Evolutionary conservation across 2,888 invertebrate genomes (phyloP), one percentile per base, ranked within the genome.

Genomic region (Phaedon cochleariae): DNA sequence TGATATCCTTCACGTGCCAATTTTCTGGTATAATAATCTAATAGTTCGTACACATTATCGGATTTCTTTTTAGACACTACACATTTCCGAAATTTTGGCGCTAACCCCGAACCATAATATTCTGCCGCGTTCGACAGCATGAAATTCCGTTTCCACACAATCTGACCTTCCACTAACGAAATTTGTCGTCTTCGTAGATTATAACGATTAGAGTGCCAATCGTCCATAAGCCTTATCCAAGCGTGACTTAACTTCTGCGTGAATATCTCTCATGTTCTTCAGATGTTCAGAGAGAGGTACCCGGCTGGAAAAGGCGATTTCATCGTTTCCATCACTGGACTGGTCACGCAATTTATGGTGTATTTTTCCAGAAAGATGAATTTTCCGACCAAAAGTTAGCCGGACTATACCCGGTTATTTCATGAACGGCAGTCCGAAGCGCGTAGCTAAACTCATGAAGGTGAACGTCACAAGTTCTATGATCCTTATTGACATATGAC

Each of bases 321-420:
- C n/a, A n/a, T n/a, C n/a, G n/a, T n/a, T n/a, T n/a, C n/a, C n/a
- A n/a, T n/a, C n/a, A n/a, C n/a, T n/a, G n/a, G n/a, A 6, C 9
- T n/a, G 7, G 10, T 9, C 29, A 10, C 45, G 49, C n/a, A 20
- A 21, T 17, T 31, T 45, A 4, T 12, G 3, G 46, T 53, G 53
- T 22, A 60, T n/a, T 21, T 61, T 57, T 41, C 73, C 60, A 9
- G n/a, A n/a, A n/a, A n/a, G n/a, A n/a, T n/a, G n/a, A n/a, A n/a
- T n/a, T n/a, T n/a, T n/a, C n/a, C n/a, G 48, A 60, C 7, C 53
- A 12, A 53, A 70, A 7, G 54, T 62, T 73, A 21, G 68, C 71
- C 4, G 78, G 76, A n/a, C 68, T 73, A 29, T 68, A 61, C 1
- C 72, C 71, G 1, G 75, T 77, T 0, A n/a, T n/a, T n/a, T n/a